phyloP scores from a whole-genome alignment of 2,888 invertebrate genomes.

The Hypsopygia costalis region DNA sequence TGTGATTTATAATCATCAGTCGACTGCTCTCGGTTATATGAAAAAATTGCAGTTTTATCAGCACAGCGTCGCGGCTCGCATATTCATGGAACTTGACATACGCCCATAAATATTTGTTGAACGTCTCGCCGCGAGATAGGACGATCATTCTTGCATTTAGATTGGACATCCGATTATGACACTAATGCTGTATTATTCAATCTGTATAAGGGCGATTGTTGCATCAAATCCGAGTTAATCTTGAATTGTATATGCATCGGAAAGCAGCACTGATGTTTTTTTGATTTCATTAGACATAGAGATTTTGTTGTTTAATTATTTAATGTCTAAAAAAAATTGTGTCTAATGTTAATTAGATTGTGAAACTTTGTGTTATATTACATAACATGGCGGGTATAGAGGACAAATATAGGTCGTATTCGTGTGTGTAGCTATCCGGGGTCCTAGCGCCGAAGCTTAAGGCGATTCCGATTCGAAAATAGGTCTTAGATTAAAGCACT shows the following conservation, averaged over 20 bases:
- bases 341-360: no score
- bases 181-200: slow-evolving; percentile 27
- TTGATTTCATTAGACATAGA: no score
- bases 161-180: slow-evolving; percentile 25
- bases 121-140: slow-evolving; percentile 25
- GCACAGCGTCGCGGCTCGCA: slow-evolving; percentile 45
- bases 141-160: slow-evolving; percentile 38
- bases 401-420: no score
- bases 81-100: slow-evolving; percentile 59
- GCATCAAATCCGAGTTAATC: slow-evolving; percentile 20
- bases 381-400: no score
- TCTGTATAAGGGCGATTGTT: slow-evolving; percentile 20
- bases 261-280: no score
- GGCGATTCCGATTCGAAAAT: no score
- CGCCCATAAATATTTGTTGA: slow-evolving; percentile 52
- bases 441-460: no score
- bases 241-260: slow-evolving; percentile 7
- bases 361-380: no score
- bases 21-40: slow-evolving; percentile 25
- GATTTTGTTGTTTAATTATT: no score
- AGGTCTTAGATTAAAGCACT: no score
- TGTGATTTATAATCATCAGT: slow-evolving; percentile 38
- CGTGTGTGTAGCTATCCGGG: no score
- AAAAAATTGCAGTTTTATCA: slow-evolving; percentile 64
- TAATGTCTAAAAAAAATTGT: no score